A percentile compares a stretch with the other conserved stretches of the same genome.
phyloP scores from a whole-genome alignment of 30 jellyfish, hydroid and myxozoan genomes.

The Cassiopea xamachana region DNA sequence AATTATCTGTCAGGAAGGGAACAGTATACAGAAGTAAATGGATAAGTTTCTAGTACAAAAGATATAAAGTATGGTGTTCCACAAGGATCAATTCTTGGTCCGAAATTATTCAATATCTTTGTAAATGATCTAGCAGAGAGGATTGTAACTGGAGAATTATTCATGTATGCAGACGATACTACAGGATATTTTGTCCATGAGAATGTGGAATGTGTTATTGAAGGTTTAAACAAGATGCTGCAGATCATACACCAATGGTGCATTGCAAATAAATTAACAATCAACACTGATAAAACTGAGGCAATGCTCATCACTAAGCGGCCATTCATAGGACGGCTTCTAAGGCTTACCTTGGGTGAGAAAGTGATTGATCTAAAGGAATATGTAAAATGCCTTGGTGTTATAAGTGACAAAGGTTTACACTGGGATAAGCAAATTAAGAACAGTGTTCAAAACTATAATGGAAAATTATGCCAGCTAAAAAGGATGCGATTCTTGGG shows the following conservation, averaged over 20 bases:
- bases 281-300: slow-evolving; percentile 20
- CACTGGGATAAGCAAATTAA: slow-evolving; percentile 17
- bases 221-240: slow-evolving; percentile 17
- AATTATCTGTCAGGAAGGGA: slow-evolving; percentile 4
- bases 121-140: slow-evolving; percentile 27
- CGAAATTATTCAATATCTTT: not conserved
- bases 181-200: slow-evolving; percentile 30
- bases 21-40: slow-evolving; percentile 23
- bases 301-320: slow-evolving; percentile 17
- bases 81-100: slow-evolving; percentile 45
- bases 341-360: slow-evolving; percentile 39
- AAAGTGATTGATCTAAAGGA: slow-evolving; percentile 20
- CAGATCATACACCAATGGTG: slow-evolving; percentile 26
- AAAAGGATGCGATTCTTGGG: slow-evolving; percentile 28
- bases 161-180: slow-evolving; percentile 7
- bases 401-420: slow-evolving; percentile 25
- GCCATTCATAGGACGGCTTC: slow-evolving; percentile 24
- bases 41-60: slow-evolving; percentile 3
- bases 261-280: slow-evolving; percentile 6
- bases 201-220: slow-evolving; percentile 22
- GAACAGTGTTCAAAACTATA: slow-evolving; percentile 3
- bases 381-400: slow-evolving; percentile 28
- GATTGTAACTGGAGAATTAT: slow-evolving; percentile 8
- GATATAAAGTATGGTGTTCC: slow-evolving; percentile 31
- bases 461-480: slow-evolving; percentile 34